Conservation (phyloP, 2,888 invertebrate genomes). For the Mythimna pallens region DNA sequence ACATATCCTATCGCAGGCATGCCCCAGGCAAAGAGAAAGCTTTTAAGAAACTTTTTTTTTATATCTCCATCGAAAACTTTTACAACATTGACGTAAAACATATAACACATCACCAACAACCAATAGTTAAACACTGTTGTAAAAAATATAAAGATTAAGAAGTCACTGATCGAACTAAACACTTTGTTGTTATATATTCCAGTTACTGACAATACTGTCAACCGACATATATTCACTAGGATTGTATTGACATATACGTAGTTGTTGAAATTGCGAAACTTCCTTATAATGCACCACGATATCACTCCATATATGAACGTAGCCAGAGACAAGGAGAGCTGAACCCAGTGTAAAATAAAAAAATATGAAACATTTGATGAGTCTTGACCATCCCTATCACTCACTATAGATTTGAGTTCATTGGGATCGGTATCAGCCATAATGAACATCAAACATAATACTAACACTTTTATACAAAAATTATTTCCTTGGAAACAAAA, state of each 20-base stretch:
- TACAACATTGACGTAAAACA: constrained; percentile 10
- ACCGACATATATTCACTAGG: constrained; percentile 21
- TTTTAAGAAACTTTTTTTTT: constrained; percentile 23
- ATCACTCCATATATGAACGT: constrained; percentile 31
- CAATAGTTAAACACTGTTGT: constrained; percentile 33
- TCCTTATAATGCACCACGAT: constrained; percentile 37
- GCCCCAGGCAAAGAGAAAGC: constrained; percentile 35
- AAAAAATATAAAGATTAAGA: constrained; percentile 13
- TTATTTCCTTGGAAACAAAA: not conserved
- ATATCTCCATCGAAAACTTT: constrained; percentile 7
- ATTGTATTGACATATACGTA: constrained; percentile 34
- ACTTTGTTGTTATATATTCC: not conserved
- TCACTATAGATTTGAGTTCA: not conserved
- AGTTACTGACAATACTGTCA: not conserved
- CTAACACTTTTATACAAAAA: not conserved
- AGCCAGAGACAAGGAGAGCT: not conserved
- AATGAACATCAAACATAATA: not conserved
- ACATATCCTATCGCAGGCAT: not conserved
- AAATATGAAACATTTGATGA: not conserved
- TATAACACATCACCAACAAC: constrained; percentile 5
- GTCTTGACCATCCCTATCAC: not conserved
- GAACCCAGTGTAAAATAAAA: not conserved
- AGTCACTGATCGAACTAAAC: not conserved
- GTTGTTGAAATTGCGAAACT: constrained; percentile 36
- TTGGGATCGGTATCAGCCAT: not conserved